Evolutionary conservation across 2,888 invertebrate species (phyloP), one percentile per base, ranked within the genome.

Genomic region (Orchesellides sinensis): DNA sequence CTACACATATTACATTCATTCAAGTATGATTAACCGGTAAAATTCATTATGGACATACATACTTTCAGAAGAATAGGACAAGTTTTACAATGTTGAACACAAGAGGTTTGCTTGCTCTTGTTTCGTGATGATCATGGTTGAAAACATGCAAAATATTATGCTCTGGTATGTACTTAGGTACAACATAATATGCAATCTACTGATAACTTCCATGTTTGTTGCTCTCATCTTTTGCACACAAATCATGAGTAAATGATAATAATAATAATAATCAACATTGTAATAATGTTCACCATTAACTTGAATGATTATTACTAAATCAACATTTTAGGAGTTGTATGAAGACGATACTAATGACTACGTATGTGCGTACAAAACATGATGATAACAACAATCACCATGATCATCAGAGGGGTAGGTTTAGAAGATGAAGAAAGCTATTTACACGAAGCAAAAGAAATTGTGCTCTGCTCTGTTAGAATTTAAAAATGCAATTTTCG

Each of bases 311-410:
- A 66, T 66, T 66, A 45, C 66, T 66, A 66, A 66, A 66, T 66
- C 66, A 66, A 23, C 66, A 27, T 66, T 47, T 29, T 25, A 54
- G 2, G 27, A 29, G n/a, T 54, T n/a, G n/a, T 40, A 65, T 19
- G 52, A 23, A 49, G 40, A 66, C 40, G 66, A 66, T 75, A 66
- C 75, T 75, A 75, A 75, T 75, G 74, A 74, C 74, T 52, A 35
- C 52, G 54, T 54, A n/a, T n/a, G n/a, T n/a, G n/a, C n/a, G n/a
- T n/a, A n/a, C n/a, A n/a, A n/a, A n/a, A n/a, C n/a, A n/a, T n/a
- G n/a, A n/a, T n/a, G n/a, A n/a, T n/a, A n/a, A n/a, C n/a, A n/a
- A n/a, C n/a, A n/a, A n/a, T n/a, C n/a, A n/a, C n/a, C n/a, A n/a
- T n/a, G n/a, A n/a, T n/a, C n/a, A n/a, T n/a, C n/a, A n/a, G n/a